A percentile compares a stretch with the other conserved stretches of the same genome.
These are phyloP conservation scores for Myrmecobius fasciatus DNA, from an alignment of 2,113 vertebrate genomes.

Conservation along the genomic window DNA sequence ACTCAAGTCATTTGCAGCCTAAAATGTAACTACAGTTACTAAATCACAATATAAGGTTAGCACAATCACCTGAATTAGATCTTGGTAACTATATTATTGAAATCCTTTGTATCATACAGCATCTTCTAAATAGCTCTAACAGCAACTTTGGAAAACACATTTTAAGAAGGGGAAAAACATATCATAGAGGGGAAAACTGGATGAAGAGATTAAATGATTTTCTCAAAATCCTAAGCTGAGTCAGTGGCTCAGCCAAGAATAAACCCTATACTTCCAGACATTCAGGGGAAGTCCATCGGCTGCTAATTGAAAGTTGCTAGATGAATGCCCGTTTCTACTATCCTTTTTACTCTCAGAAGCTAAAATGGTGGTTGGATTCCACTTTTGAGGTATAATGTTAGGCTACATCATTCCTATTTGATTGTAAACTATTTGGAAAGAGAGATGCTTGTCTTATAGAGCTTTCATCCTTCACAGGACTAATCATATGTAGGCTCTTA, in stretches of 20 bases:
- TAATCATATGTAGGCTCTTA: not conserved
- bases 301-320: slow-evolving; percentile 13
- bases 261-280: not conserved
- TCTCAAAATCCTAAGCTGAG: slow-evolving; percentile 51
- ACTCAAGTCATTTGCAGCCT: not conserved
- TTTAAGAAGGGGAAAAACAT: slow-evolving; percentile 6
- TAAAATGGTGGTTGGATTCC: not conserved
- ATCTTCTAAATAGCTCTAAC: slow-evolving; percentile 26
- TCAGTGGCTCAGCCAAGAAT: slow-evolving; percentile 32
- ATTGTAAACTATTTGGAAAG: not conserved
- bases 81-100: not conserved
- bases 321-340: not conserved
- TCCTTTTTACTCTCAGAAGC: slow-evolving; percentile 18
- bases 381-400: not conserved
- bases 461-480: not conserved
- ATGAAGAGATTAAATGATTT: slow-evolving; percentile 47
- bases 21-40: not conserved
- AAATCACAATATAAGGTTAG: not conserved
- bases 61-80: slow-evolving; percentile 26
- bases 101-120: not conserved
- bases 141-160: slow-evolving; percentile 13
- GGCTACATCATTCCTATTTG: not conserved
- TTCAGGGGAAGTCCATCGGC: slow-evolving; percentile 60
- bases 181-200: slow-evolving; percentile 21
- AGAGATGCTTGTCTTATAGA: not conserved